These are phyloP conservation scores for Polypedilum pembai DNA, from an alignment of 1,140 invertebrate species.

Conservation along the genomic window DNA sequence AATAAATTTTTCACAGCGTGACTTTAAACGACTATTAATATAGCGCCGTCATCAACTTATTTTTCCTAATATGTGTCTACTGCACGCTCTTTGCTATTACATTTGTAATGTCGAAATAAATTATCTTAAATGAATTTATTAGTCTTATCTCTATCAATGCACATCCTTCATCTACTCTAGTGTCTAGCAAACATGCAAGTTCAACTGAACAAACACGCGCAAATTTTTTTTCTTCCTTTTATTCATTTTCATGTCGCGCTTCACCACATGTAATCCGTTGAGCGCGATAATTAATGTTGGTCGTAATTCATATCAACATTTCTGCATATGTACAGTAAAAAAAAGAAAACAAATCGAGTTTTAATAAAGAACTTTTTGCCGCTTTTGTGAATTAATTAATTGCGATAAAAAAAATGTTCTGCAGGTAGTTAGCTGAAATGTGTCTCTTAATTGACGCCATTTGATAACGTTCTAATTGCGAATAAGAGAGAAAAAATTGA, in stretches of 20 bases:
- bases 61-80: not conserved
- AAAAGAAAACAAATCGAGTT: too few species aligned
- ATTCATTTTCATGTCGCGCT: not conserved
- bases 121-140: constrained; percentile 20
- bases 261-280: not conserved
- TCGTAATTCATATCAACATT: constrained; percentile 2
- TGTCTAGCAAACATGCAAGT: not conserved
- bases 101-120: constrained; percentile 19
- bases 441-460: too few species aligned
- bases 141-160: not conserved
- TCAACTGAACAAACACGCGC: not conserved
- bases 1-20: not conserved
- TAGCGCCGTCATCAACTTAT: not conserved
- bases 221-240: not conserved
- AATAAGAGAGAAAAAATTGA: too few species aligned
- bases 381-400: too few species aligned
- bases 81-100: constrained; percentile 1
- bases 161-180: not conserved
- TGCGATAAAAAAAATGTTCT: too few species aligned
- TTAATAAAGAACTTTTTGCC: too few species aligned
- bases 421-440: too few species aligned
- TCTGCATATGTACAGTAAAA: not conserved
- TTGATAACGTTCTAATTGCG: too few species aligned
- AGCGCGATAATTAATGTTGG: not conserved
- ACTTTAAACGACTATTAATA: not conserved